These are phyloP conservation scores for Podotricha telesiphe DNA, from an alignment of 2,888 invertebrate genomes.

Conservation along the genomic window DNA sequence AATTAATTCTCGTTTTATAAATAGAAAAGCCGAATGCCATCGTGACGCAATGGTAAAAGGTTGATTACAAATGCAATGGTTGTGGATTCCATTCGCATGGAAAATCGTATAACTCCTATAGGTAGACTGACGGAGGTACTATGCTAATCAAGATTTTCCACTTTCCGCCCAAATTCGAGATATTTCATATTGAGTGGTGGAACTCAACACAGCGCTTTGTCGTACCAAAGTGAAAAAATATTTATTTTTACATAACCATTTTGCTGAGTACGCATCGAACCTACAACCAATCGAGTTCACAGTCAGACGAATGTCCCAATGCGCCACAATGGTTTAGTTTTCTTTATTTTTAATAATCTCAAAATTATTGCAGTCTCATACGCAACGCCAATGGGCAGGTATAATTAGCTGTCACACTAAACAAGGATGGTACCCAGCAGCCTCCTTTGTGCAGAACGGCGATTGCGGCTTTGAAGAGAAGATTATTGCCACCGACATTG, in stretches of 20 bases:
- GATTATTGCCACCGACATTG: conserved; percentile 80
- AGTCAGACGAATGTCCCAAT: too few relatives aligned
- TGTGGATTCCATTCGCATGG: neutral
- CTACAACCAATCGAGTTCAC: too few relatives aligned
- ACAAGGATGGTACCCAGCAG: conserved; percentile 88
- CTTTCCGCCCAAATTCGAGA: too few relatives aligned
- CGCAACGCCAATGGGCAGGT: conserved; percentile 83
- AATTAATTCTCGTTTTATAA: neutral
- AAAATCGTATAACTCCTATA: too few relatives aligned
- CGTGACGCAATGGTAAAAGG: neutral
- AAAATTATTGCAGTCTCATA: conserved; percentile 12
- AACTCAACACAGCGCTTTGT: too few relatives aligned
- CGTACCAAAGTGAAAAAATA: too few relatives aligned
- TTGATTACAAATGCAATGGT: neutral
- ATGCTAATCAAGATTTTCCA: too few relatives aligned
- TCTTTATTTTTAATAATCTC: neutral
- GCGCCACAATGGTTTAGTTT: too few relatives aligned
- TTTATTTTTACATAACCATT: too few relatives aligned
- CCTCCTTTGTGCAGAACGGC: conserved; percentile 85
- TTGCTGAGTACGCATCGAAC: too few relatives aligned
- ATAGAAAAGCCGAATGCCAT: neutral
- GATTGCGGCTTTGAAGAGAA: conserved; percentile 79
- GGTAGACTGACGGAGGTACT: too few relatives aligned
- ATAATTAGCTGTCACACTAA: conserved; percentile 86
- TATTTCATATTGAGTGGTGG: too few relatives aligned